These are phyloP conservation scores for Ylistrum balloti DNA, from an alignment of 1,140 invertebrate species.

Conservation along the genomic window DNA sequence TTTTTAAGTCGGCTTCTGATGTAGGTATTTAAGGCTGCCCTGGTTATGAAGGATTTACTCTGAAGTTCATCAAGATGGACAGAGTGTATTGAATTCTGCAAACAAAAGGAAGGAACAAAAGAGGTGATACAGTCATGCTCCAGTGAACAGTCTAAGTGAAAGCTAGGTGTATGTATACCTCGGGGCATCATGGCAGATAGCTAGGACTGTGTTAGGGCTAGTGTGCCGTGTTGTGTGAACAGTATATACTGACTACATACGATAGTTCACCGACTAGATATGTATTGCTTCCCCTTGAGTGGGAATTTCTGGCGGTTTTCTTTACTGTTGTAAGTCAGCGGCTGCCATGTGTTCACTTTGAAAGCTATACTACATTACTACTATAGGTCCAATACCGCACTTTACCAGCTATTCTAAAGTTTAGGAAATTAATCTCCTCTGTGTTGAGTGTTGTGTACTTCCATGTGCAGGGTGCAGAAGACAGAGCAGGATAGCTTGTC, in stretches of 20 bases:
- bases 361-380: background rate
- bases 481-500: background rate
- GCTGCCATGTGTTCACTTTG: background rate
- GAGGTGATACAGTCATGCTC: conserved; percentile 16
- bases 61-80: background rate
- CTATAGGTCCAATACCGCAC: background rate
- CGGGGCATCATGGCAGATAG: conserved; percentile 36
- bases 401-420: background rate
- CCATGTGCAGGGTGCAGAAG: background rate
- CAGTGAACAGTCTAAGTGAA: conserved; percentile 5
- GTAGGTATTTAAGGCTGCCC: background rate
- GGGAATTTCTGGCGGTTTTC: conserved; percentile 37
- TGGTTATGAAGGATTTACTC: background rate
- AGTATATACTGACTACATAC: background rate
- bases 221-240: background rate
- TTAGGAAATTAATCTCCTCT: background rate
- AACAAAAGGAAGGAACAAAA: conserved; percentile 8
- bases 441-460: background rate
- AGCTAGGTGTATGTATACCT: conserved; percentile 38
- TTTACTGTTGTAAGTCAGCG: background rate
- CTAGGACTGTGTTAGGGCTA: background rate
- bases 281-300: conserved; percentile 37
- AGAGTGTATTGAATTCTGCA: conserved; percentile 26
- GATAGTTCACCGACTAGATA: background rate
- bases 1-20: background rate